These are phyloP conservation scores for Caenorhabditis afra DNA, from an alignment of 2,888 invertebrate genomes.

Conservation along the genomic window DNA sequence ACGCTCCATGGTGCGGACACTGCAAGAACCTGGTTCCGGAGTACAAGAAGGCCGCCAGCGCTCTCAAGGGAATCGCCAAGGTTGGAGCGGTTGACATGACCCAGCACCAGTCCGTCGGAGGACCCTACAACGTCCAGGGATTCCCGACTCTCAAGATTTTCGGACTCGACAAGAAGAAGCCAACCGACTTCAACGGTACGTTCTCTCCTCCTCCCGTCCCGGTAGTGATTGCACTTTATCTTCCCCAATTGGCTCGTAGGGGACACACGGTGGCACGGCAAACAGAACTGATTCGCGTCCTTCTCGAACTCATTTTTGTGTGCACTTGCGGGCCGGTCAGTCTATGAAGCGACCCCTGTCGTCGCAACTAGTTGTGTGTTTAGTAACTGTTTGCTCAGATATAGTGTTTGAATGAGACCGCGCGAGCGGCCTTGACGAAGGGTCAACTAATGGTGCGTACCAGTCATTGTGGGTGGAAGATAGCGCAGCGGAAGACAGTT, in stretches of 20 bases:
- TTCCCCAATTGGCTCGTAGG: background rate
- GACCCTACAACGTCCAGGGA: slow-evolving; percentile 89
- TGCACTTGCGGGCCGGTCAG: slow-evolving; percentile 40
- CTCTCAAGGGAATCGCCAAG: slow-evolving; percentile 93
- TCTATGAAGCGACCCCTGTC: slow-evolving; percentile 15
- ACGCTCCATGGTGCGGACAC: slow-evolving; percentile 89
- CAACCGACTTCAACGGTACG: slow-evolving; percentile 87
- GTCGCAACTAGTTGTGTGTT: slow-evolving; percentile 37
- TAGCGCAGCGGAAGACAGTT: background rate
- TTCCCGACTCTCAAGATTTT: slow-evolving; percentile 98
- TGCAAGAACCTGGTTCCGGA: slow-evolving; percentile 92
- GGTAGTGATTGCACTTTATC: slow-evolving; percentile 5
- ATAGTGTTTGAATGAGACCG: slow-evolving; percentile 35
- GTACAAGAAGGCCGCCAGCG: slow-evolving; percentile 93
- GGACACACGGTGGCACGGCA: slow-evolving; percentile 36
- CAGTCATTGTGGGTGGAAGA: slow-evolving; percentile 15
- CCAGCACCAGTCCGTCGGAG: slow-evolving; percentile 88
- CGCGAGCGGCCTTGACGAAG: slow-evolving; percentile 46
- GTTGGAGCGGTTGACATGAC: slow-evolving; percentile 96
- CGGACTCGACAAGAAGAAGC: slow-evolving; percentile 88
- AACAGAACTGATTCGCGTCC: slow-evolving; percentile 36
- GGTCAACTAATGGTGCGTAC: slow-evolving; percentile 40
- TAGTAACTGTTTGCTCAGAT: slow-evolving; percentile 58
- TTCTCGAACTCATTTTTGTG: slow-evolving; percentile 48
- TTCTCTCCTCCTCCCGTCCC: background rate